These are phyloP conservation scores for Synanthedon vespiformis DNA, from an alignment of 2,888 invertebrate species.

Conservation along the genomic window DNA sequence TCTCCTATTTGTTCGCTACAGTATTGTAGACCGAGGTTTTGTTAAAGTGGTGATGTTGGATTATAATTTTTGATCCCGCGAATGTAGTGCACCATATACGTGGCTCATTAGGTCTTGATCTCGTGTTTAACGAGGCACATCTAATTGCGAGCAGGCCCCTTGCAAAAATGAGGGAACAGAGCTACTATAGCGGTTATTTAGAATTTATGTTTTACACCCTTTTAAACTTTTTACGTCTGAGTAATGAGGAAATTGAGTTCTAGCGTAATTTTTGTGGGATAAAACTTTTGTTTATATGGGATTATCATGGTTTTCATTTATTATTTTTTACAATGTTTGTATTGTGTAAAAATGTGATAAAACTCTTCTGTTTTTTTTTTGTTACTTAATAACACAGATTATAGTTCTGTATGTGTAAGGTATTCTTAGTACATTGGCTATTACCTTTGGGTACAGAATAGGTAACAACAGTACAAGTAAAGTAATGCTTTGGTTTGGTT, in stretches of 20 bases:
- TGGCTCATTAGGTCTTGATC: slow-evolving; percentile 64
- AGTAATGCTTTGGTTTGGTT: no score
- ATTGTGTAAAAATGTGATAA: no score
- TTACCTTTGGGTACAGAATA: no score
- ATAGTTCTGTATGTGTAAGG: no score
- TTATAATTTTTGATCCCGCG: slow-evolving; percentile 57
- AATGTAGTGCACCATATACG: slow-evolving; percentile 58
- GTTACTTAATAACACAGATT: no score
- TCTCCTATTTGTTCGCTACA: slow-evolving; percentile 3
- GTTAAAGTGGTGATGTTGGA: slow-evolving; percentile 25
- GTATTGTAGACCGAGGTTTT: slow-evolving; percentile 12
- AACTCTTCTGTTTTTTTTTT: no score
- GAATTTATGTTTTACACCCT: slow-evolving; percentile 45
- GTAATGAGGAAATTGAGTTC: background rate
- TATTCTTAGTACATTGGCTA: no score
- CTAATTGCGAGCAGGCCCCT: slow-evolving; percentile 40
- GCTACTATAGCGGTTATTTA: slow-evolving; percentile 36
- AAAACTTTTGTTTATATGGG: no score
- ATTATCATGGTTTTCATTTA: no score
- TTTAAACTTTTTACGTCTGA: slow-evolving; percentile 19
- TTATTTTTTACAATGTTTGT: no score
- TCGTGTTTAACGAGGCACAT: slow-evolving; percentile 51
- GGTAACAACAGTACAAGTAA: no score
- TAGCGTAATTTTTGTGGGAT: background rate
- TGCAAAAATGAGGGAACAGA: slow-evolving; percentile 37